phyloP scores from a whole-genome alignment of 2,113 vertebrate genomes.

The Mesoclemmys tuberculata region DNA sequence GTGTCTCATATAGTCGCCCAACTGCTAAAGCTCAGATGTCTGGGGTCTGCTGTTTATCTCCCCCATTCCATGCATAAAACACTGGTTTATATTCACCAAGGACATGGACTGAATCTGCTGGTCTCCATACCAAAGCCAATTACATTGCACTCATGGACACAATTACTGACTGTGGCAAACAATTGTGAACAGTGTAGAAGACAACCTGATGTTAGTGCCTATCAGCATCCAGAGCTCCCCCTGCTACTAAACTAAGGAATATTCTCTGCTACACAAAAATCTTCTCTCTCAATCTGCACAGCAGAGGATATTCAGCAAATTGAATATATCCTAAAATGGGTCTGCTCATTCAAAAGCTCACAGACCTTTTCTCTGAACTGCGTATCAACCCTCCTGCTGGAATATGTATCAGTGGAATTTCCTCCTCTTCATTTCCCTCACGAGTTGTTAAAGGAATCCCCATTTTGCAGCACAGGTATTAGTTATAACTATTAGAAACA shows the following conservation, averaged over 20 bases:
- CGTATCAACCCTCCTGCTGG: not conserved
- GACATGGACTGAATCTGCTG: not conserved
- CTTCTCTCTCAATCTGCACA: not conserved
- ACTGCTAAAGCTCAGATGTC: rapidly evolving
- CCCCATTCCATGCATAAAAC: not conserved
- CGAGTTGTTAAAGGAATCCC: not conserved
- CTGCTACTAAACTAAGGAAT: not conserved
- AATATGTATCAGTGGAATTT: not conserved
- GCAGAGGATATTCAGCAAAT: not conserved
- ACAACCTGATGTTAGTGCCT: not conserved
- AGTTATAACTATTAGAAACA: not conserved
- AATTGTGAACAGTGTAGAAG: not conserved
- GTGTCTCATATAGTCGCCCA: not conserved
- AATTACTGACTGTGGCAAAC: not conserved
- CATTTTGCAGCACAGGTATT: rapidly evolving
- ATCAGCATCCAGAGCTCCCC: not conserved
- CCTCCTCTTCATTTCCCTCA: not conserved
- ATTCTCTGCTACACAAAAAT: rapidly evolving
- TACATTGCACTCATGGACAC: rapidly evolving
- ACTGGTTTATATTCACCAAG: not conserved
- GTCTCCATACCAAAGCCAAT: not conserved
- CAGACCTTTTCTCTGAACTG: not conserved
- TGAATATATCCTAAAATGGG: not conserved
- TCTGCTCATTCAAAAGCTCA: not conserved
- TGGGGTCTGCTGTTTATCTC: not conserved